Evolutionary conservation across 2,113 vertebrate genomes (phyloP).

Genomic region (Protomyctophum bolini): DNA sequence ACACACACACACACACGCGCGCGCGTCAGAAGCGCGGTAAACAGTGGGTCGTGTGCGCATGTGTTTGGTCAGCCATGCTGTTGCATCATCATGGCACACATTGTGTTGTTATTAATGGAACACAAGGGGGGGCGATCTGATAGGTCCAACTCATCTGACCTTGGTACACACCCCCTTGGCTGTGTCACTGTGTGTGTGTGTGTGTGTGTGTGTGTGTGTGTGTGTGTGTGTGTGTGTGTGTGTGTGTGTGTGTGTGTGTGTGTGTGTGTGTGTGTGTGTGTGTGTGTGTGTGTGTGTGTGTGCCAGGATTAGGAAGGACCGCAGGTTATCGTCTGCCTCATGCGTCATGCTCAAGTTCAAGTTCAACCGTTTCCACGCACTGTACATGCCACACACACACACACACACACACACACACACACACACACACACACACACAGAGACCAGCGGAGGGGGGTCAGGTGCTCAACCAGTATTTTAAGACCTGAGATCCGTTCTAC

Average conservation of each 20-base stretch:
- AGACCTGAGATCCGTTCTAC: too few species aligned
- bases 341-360: too few species aligned
- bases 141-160: constrained; percentile 27
- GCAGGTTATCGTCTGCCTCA: background rate
- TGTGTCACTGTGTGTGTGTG: background rate
- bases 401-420: too few species aligned
- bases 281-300: background rate
- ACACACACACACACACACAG: too few species aligned
- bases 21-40: background rate
- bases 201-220: too few species aligned
- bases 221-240: background rate
- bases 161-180: constrained; percentile 6
- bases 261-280: constrained; percentile 1
- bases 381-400: too few species aligned
- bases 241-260: constrained; percentile 6
- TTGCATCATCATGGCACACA: constrained; percentile 13
- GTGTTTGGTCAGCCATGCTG: background rate
- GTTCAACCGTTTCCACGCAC: too few species aligned
- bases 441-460: too few species aligned
- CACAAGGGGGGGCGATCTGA: constrained; percentile 7
- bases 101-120: constrained; percentile 20
- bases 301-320: background rate
- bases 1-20: too few species aligned
- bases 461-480: too few species aligned
- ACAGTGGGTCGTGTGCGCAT: background rate